These are phyloP conservation scores for Megaptera novaeangliae DNA, from an alignment of 2,113 vertebrate genomes.

Conservation along the genomic window DNA sequence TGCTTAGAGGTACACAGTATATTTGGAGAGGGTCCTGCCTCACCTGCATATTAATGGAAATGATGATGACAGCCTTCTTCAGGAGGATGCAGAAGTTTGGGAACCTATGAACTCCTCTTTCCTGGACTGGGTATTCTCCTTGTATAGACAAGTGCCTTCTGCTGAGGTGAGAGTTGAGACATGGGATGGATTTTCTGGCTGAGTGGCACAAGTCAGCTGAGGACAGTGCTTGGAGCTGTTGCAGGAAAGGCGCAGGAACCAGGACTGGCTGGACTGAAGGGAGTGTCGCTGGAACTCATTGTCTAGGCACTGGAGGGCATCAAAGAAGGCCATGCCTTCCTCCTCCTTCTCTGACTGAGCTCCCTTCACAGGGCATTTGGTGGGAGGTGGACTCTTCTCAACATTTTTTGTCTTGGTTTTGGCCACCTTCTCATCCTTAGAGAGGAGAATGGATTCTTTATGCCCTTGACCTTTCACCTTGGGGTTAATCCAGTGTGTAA, in stretches of 20 bases:
- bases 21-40: constrained; percentile 42
- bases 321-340: not conserved
- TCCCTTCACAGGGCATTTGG: not conserved
- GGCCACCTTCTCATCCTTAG: not conserved
- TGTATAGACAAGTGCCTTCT: not conserved
- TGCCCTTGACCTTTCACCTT: not conserved
- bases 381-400: not conserved
- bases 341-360: not conserved
- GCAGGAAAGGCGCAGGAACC: not conserved
- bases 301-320: not conserved
- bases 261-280: not conserved
- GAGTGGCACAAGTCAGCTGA: not conserved
- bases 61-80: not conserved
- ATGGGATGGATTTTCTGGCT: not conserved
- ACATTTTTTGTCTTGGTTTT: not conserved
- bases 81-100: not conserved
- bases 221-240: not conserved
- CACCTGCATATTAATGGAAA: not conserved
- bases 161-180: not conserved
- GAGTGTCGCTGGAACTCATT: not conserved
- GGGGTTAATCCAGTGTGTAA: constrained; percentile 39
- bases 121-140: not conserved
- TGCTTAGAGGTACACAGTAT: constrained; percentile 30
- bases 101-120: not conserved
- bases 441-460: not conserved